Percentiles rank a stretch among this genome's conserved stretches.
phyloP scores from a whole-genome alignment of 30 jellyfish, hydroid and myxozoan genomes.

The Mastigias papua region DNA sequence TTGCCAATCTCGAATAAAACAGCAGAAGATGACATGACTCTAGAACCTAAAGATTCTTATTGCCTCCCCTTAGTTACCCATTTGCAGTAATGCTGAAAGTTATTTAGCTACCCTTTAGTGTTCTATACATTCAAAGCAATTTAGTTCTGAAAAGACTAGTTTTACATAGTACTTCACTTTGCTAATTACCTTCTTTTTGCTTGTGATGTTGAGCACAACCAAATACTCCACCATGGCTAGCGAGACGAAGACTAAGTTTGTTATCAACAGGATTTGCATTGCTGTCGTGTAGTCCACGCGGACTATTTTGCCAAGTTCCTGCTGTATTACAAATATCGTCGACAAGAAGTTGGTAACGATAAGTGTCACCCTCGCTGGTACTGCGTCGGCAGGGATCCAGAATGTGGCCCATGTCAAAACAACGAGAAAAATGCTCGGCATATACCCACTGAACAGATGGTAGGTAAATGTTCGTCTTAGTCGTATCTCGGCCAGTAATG shows the following conservation, averaged over 20 bases:
- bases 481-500: slow-evolving; percentile 20
- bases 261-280: slow-evolving; percentile 47
- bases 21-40: no score
- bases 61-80: no score
- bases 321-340: slow-evolving; percentile 63
- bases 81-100: no score
- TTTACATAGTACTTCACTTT: no score
- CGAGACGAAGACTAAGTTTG: slow-evolving; percentile 56
- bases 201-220: slow-evolving; percentile 34
- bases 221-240: slow-evolving; percentile 73
- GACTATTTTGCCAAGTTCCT: slow-evolving; percentile 58
- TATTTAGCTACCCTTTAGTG: no score
- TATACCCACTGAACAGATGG: slow-evolving; percentile 54
- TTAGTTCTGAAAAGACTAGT: no score
- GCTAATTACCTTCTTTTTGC: slow-evolving; percentile 19
- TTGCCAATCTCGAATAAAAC: no score
- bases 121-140: no score
- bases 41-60: no score
- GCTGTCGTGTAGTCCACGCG: slow-evolving; percentile 82
- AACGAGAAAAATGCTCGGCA: slow-evolving; percentile 68
- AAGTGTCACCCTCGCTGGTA: slow-evolving; percentile 82
- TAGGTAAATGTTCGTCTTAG: slow-evolving; percentile 56
- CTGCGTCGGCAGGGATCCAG: slow-evolving; percentile 83
- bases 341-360: slow-evolving; percentile 74
- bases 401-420: slow-evolving; percentile 74